These are phyloP conservation scores for Choloepus hoffmanni DNA, from an alignment of 2,113 vertebrate species.

Conservation along the genomic window DNA sequence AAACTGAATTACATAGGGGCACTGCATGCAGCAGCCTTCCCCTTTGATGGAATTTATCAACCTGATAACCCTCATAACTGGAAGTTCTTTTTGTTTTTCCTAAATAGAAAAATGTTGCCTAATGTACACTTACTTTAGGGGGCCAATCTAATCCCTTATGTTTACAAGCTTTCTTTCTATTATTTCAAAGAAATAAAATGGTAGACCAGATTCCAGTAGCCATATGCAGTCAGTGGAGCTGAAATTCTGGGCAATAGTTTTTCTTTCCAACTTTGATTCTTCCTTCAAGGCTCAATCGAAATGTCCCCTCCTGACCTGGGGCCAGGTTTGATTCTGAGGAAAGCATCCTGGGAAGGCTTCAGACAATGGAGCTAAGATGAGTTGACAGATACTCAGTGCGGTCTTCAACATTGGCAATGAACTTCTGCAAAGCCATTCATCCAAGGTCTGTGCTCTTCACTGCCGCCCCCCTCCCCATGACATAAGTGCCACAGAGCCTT, in stretches of 20 bases:
- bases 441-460: neutral
- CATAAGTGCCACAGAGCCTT: neutral
- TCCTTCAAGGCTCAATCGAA: neutral
- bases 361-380: neutral
- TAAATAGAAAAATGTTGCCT: neutral
- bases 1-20: neutral
- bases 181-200: neutral
- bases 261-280: neutral
- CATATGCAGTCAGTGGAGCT: neutral
- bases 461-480: too few relatives aligned
- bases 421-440: neutral
- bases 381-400: neutral
- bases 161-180: neutral
- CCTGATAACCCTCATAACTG: too few relatives aligned
- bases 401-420: neutral
- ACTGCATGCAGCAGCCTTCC: neutral
- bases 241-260: neutral
- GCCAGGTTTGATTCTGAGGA: neutral
- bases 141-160: neutral
- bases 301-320: neutral
- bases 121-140: neutral
- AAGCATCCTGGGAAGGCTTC: neutral
- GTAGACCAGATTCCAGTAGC: neutral
- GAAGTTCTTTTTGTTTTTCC: neutral
- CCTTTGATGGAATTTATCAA: neutral